phyloP scores from a whole-genome alignment of 2,888 invertebrate species.

The Tinea trinotella region DNA sequence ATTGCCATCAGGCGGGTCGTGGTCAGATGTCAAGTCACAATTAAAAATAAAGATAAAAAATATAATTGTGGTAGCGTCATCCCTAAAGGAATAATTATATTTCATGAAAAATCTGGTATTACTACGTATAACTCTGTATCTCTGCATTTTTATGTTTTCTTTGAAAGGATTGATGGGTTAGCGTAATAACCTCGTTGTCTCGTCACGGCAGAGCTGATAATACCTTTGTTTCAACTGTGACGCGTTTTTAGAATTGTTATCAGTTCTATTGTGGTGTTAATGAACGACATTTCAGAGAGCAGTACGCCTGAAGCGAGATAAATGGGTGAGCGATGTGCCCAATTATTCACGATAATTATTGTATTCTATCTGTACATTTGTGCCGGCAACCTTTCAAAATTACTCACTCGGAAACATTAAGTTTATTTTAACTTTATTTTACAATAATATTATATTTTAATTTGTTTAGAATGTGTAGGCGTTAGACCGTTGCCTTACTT shows the following conservation, averaged over 20 bases:
- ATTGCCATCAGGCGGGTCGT: no score
- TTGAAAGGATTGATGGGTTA: not conserved
- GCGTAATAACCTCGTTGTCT: not conserved
- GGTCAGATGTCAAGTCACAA: no score
- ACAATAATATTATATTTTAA: not conserved
- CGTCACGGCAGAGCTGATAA: constrained; percentile 9
- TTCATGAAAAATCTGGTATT: no score
- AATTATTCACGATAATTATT: constrained; percentile 33
- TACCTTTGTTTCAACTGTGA: constrained; percentile 35
- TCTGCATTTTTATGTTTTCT: not conserved
- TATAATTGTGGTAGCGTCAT: no score
- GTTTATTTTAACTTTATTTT: not conserved
- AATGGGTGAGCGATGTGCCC: constrained; percentile 30
- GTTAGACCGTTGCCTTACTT: not conserved
- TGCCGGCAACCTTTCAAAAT: not conserved
- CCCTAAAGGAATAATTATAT: no score
- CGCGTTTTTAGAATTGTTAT: constrained; percentile 55
- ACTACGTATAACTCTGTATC: not conserved
- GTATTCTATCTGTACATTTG: not conserved
- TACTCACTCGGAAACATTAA: not conserved
- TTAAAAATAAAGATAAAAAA: no score
- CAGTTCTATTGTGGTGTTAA: constrained; percentile 50
- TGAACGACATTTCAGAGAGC: constrained; percentile 45
- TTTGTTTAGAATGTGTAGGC: not conserved
- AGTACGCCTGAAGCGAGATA: constrained; percentile 36